These are phyloP conservation scores for Calyptomena viridis DNA, from an alignment of 2,113 vertebrate species.

Conservation along the genomic window DNA sequence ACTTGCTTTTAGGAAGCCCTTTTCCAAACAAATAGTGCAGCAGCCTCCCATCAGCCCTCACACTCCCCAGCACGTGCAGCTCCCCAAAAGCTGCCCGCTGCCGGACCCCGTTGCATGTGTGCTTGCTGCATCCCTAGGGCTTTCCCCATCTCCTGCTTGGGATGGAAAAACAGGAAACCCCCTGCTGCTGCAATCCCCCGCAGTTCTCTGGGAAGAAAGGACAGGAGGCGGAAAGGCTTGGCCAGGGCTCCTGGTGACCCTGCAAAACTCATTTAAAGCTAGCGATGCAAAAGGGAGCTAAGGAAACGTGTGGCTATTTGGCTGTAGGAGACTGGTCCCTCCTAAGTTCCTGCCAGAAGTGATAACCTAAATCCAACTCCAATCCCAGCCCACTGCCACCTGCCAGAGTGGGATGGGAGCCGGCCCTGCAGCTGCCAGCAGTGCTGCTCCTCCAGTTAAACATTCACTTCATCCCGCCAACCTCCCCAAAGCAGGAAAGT, in stretches of 20 bases:
- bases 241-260: not conserved
- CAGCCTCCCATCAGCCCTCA: not conserved
- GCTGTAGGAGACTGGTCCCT: not conserved
- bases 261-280: constrained; percentile 30
- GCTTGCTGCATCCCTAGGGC: not conserved
- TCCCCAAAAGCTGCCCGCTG: accelerated
- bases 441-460: not conserved
- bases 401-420: not conserved
- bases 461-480: not conserved
- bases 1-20: not conserved
- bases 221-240: not conserved
- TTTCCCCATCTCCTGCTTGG: not conserved
- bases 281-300: not conserved
- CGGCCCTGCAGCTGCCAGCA: not conserved
- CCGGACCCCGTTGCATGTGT: accelerated
- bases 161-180: constrained; percentile 36
- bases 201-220: not conserved
- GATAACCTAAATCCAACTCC: not conserved
- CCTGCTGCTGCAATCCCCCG: not conserved
- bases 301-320: not conserved
- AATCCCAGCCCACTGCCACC: not conserved
- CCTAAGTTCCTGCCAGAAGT: not conserved
- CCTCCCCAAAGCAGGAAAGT: not conserved
- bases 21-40: not conserved
- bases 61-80: not conserved